Conservation (phyloP, 2,113 vertebrate genomes). For the Corythornis vintsioides region DNA sequence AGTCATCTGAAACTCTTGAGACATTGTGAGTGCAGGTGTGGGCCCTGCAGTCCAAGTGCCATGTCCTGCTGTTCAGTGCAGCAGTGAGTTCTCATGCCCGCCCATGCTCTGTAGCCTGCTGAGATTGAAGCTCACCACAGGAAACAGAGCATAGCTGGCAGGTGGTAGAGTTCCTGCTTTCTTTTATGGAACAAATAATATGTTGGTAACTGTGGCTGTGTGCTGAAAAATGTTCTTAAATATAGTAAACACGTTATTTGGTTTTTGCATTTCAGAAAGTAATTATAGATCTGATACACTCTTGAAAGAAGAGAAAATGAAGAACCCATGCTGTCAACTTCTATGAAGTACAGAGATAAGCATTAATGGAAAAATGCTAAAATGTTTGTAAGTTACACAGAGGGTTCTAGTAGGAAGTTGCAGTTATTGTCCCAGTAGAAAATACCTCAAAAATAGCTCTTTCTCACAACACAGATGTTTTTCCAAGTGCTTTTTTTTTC, state of each 20-base stretch:
- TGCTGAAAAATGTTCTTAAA: neutral
- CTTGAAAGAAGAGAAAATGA: neutral
- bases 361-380: neutral
- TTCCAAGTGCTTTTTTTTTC: too few species aligned
- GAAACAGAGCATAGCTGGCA: neutral
- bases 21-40: accelerated
- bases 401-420: neutral
- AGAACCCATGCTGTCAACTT: neutral
- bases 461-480: neutral
- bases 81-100: neutral
- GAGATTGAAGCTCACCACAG: neutral
- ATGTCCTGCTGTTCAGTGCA: accelerated
- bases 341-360: neutral
- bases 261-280: neutral
- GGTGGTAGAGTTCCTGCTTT: neutral
- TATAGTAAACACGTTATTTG: neutral
- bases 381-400: neutral
- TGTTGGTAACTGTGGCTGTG: neutral
- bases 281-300: neutral
- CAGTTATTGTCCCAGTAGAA: neutral
- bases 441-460: neutral
- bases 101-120: neutral
- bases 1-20: neutral
- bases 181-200: neutral
- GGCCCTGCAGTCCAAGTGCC: too few species aligned